Base-by-base conservation (phyloP, 2,888 invertebrate species). In the Andrena camellia region DNA sequence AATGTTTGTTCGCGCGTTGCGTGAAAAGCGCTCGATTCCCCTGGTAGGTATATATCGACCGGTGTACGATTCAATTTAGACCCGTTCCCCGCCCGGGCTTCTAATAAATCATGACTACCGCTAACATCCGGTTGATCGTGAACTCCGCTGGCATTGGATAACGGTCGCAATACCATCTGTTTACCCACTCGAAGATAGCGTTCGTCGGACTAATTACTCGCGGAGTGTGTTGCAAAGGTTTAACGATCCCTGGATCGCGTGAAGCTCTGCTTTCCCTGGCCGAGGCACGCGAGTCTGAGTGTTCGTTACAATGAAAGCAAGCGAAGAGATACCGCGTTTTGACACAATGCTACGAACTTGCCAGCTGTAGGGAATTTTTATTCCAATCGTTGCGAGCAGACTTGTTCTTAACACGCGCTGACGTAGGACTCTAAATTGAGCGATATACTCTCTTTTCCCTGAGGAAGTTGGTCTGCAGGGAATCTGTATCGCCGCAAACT, bases 101-200 rank as follows among this genome's bases (percentile, higher is more conserved):
- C 59, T 52, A 67, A 78, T 74, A 67, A 75, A 75, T 78, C 75
- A 75, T 52, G 60, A 62, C 60, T 42, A 50, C 33, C 48, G 42
- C 23, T 35, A 77, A 31, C 33, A 73, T 59, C 42, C 67, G 33
- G 60, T 67, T 75, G 59, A 75, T 75, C 60, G 52, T 5, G 59
- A 59, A 31, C 20, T 23, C n/a, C 10, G 29, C 59, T 10, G 54
- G n/a, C 68, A n/a, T 35, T 35, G 57, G 69, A 42, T 54, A 69
- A 69, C 68, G 26, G 62, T 54, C 20, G 63, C 63, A 42, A 59
- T 64, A 64, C 74, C 64, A 20, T 13, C 74, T 77, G 59, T 77
- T 77, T 78, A 67, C 78, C 67, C 52, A 67, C 75, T 75, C 78
- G 42, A 60, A 67, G 78, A 75, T 62, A 67, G n/a, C 67, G 66